phyloP scores from a whole-genome alignment of 2,797 vertebrate genomes.

The Nyctalus aviator region DNA sequence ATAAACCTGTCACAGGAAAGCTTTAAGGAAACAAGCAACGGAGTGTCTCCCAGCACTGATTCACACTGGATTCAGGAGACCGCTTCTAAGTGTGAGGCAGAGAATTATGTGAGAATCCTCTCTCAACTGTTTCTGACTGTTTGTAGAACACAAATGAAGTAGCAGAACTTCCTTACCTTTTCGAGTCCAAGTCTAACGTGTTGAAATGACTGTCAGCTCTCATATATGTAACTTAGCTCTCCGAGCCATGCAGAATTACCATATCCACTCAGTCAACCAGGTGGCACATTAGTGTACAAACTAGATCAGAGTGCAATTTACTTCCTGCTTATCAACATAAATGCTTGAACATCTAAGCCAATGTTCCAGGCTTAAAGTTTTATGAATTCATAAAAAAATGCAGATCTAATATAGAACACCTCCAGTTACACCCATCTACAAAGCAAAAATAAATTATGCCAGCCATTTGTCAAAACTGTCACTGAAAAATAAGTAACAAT shows the following conservation, averaged over 20 bases:
- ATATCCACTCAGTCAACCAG: constrained; percentile 60
- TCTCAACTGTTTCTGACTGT: neutral
- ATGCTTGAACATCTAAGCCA: constrained; percentile 82
- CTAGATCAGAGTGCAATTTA: constrained; percentile 83
- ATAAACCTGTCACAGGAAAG: constrained; percentile 73
- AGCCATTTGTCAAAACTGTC: constrained; percentile 85
- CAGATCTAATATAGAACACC: constrained; percentile 69
- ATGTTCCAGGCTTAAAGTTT: constrained; percentile 80
- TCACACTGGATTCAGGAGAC: neutral
- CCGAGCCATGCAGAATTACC: constrained; percentile 68
- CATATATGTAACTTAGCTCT: constrained; percentile 42
- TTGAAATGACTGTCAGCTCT: constrained; percentile 79
- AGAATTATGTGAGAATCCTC: constrained; percentile 16
- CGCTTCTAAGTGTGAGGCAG: neutral
- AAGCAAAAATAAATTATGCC: constrained; percentile 85
- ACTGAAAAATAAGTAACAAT: constrained; percentile 83
- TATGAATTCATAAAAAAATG: constrained; percentile 83
- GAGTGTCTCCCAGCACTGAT: neutral
- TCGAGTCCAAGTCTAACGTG: constrained; percentile 72
- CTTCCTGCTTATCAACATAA: constrained; percentile 83
- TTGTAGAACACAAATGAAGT: constrained; percentile 57
- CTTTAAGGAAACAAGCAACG: constrained; percentile 60
- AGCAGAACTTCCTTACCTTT: constrained; percentile 49
- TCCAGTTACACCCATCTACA: constrained; percentile 79
- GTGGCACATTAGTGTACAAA: constrained; percentile 75